Evolutionary conservation across 2,888 invertebrate species (phyloP).

Genomic region (Polydesmus complanatus): DNA sequence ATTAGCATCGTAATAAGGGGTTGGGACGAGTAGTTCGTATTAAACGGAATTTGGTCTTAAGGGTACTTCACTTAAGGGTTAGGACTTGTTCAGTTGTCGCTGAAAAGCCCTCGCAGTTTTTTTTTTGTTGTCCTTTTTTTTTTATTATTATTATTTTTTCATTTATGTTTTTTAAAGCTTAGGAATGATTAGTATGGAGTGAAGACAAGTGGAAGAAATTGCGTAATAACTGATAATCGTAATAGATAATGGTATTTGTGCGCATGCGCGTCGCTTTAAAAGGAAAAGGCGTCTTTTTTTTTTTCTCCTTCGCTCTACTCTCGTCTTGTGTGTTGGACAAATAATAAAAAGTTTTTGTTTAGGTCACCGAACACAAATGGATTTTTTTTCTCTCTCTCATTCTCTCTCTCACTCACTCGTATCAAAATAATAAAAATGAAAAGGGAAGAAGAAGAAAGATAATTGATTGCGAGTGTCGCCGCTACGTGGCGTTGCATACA

Average conservation of each 20-base stretch:
- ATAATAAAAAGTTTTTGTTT: neutral
- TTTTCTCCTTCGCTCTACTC: neutral
- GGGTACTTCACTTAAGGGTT: too few species aligned
- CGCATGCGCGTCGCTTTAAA: neutral
- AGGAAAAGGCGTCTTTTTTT: neutral
- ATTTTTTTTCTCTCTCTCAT: too few species aligned
- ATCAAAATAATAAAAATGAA: neutral
- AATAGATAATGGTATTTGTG: neutral
- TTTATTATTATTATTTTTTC: neutral
- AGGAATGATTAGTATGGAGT: neutral
- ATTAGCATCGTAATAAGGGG: too few species aligned
- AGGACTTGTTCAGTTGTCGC: neutral
- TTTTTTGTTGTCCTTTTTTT: neutral
- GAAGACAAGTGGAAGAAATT: neutral
- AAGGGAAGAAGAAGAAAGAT: neutral
- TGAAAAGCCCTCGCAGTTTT: too few species aligned
- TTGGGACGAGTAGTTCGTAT: too few species aligned
- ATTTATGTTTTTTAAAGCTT: too few species aligned
- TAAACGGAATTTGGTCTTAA: too few species aligned
- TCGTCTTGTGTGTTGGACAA: neutral
- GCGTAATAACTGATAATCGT: neutral
- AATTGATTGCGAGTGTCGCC: neutral
- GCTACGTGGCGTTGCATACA: neutral
- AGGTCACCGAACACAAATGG: neutral
- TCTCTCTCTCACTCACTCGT: too few species aligned